Percentiles rank a stretch among this genome's conserved stretches.
Evolutionary conservation across 2,888 invertebrate species (phyloP).

Genomic region (Selenia dentaria): DNA sequence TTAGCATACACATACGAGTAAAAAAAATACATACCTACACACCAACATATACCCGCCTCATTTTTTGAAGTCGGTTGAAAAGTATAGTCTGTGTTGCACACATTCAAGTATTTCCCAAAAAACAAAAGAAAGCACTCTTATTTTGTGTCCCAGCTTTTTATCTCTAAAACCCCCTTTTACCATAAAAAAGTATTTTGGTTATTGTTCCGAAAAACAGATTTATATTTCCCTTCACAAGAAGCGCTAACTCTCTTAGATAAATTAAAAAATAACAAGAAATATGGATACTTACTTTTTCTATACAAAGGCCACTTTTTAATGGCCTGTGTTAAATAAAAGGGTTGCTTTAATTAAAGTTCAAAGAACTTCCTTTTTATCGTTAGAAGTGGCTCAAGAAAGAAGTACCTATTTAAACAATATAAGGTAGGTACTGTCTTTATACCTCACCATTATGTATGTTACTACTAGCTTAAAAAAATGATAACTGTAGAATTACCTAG

Average conservation of each 20-base stretch:
- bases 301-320: conserved; percentile 19
- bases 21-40: too few relatives aligned
- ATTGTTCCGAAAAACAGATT: conserved; percentile 49
- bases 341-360: conserved; percentile 30
- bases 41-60: too few relatives aligned
- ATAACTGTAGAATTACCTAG: too few relatives aligned
- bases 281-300: conserved; percentile 32
- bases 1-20: too few relatives aligned
- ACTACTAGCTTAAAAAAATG: too few relatives aligned
- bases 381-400: conserved; percentile 6
- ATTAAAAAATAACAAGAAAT: conserved; percentile 49
- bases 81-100: too few relatives aligned
- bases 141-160: conserved; percentile 41
- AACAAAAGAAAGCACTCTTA: conserved; percentile 43
- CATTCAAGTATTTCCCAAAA: conserved; percentile 44
- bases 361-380: conserved; percentile 10
- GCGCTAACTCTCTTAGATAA: conserved; percentile 37
- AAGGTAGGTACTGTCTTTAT: too few relatives aligned
- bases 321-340: conserved; percentile 22
- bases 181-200: conserved; percentile 43
- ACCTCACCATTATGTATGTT: too few relatives aligned
- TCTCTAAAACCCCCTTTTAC: conserved; percentile 42
- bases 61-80: too few relatives aligned
- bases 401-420: conserved; percentile 3
- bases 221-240: conserved; percentile 44